Conservation (phyloP, 2,797 vertebrate species). For the Cygnus olor region DNA sequence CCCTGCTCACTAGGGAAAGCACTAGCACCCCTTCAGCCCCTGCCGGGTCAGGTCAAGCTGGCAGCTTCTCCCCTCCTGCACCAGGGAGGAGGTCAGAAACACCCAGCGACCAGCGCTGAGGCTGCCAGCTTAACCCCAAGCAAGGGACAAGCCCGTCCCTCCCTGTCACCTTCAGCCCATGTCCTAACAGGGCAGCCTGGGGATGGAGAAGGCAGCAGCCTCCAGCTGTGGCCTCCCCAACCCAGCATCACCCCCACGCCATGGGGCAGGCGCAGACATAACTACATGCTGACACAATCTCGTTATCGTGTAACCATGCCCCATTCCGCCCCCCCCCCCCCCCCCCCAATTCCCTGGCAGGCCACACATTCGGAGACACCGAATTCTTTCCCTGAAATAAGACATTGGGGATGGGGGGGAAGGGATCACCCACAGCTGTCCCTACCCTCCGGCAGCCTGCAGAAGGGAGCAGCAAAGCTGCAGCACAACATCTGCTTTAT, state of each 20-base stretch:
- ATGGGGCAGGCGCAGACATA: not conserved
- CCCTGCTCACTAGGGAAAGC: not conserved
- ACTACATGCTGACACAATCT: slow-evolving; percentile 62
- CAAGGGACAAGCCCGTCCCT: not conserved
- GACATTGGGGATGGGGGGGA: not conserved
- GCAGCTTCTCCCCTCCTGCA: not conserved
- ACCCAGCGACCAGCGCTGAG: not conserved
- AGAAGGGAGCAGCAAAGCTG: not conserved
- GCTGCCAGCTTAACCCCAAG: not conserved
- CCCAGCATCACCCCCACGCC: slow-evolving; percentile 5
- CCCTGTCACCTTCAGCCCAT: too few species aligned
- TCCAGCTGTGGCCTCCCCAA: not conserved
- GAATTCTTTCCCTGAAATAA: slow-evolving; percentile 67
- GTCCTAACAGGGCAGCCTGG: not conserved
- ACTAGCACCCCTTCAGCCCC: not conserved
- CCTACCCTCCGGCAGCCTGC: not conserved
- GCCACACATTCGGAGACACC: slow-evolving; percentile 26
- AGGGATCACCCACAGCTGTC: slow-evolving; percentile 68
- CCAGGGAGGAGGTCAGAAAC: not conserved
- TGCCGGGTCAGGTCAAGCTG: not conserved
- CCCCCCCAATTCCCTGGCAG: slow-evolving; percentile 4
- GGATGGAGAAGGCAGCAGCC: not conserved
- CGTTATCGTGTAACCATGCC: slow-evolving; percentile 24
- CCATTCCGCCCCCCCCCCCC: not conserved
- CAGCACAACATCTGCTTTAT: not conserved